A percentile compares a stretch with the other conserved stretches of the same genome.
Conservation (phyloP, 2,113 vertebrate species). For the Rhinolophus ferrumequinum region DNA sequence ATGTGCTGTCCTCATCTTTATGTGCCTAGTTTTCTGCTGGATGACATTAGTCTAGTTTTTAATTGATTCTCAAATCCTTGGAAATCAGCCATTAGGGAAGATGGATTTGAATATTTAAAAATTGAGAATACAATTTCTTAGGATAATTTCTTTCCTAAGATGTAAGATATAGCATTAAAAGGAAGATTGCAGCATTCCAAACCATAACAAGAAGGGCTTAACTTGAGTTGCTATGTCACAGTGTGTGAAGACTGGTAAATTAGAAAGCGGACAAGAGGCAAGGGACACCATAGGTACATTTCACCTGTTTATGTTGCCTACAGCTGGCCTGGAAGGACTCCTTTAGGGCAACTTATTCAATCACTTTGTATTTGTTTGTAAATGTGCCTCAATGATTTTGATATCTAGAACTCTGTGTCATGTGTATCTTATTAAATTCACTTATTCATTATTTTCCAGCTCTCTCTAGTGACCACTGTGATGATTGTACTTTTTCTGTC, state of each 20-base stretch:
- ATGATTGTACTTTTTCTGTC: neutral
- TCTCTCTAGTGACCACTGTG: neutral
- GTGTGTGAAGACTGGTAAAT: neutral
- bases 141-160: neutral
- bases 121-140: neutral
- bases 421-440: neutral
- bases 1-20: neutral
- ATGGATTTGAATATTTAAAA: slow-evolving; percentile 30
- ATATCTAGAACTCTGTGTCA: neutral
- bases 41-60: neutral
- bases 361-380: neutral
- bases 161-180: neutral
- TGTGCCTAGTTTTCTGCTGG: neutral
- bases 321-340: neutral
- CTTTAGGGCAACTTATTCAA: neutral
- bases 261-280: neutral
- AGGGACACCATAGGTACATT: neutral
- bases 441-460: neutral
- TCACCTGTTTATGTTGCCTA: neutral
- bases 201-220: neutral
- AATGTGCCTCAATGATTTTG: neutral
- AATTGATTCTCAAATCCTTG: neutral
- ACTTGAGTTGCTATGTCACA: neutral
- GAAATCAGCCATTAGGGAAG: neutral
- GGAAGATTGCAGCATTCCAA: neutral